These are phyloP conservation scores for Manis crassicaudata DNA, from an alignment of 2,797 vertebrate genomes.

Conservation along the genomic window DNA sequence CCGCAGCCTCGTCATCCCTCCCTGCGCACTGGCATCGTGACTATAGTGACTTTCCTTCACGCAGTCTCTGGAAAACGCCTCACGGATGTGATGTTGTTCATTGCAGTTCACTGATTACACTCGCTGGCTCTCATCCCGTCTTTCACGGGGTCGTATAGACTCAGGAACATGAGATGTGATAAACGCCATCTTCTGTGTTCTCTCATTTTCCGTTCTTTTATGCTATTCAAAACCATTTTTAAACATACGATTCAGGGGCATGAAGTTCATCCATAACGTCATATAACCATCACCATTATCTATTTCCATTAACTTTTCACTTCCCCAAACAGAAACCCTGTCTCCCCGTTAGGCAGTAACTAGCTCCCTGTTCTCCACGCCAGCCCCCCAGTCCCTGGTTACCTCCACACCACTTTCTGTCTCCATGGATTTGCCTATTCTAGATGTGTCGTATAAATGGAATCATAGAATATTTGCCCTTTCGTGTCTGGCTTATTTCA, in stretches of 20 bases:
- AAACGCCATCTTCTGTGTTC: neutral
- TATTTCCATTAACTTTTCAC: neutral
- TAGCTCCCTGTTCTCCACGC: too few species aligned
- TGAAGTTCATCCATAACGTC: neutral
- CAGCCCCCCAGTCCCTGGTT: too few species aligned
- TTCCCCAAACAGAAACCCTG: neutral
- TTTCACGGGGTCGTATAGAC: too few species aligned
- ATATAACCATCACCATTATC: too few species aligned
- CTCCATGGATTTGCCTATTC: neutral
- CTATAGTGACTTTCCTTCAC: neutral
- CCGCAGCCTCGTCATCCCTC: too few species aligned
- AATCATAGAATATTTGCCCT: neutral
- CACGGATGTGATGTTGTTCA: rapidly evolving
- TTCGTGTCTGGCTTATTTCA: neutral
- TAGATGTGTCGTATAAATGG: neutral
- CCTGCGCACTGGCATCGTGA: rapidly evolving
- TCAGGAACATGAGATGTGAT: rapidly evolving
- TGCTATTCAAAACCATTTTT: neutral
- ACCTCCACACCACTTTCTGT: neutral
- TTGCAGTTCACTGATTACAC: rapidly evolving
- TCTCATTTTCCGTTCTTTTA: neutral
- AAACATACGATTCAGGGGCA: neutral
- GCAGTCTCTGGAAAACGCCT: neutral
- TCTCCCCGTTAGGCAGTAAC: too few species aligned
- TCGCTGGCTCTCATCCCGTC: too few species aligned